Conservation (phyloP, 1,140 invertebrate genomes). For the Saccostrea echinata region DNA sequence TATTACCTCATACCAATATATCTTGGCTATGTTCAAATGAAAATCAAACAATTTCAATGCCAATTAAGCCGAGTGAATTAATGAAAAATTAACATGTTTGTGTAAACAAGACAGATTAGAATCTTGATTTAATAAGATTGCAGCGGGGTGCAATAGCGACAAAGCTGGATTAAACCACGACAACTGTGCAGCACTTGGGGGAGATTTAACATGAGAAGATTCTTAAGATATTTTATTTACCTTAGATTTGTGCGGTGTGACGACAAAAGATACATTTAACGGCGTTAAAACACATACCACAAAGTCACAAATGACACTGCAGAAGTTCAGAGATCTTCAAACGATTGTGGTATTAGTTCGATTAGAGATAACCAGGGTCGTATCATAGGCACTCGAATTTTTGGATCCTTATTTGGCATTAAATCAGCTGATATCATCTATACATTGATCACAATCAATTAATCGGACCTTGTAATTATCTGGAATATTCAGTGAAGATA, state of each 20-base stretch:
- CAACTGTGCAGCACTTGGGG: not conserved
- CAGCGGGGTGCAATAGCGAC: slow-evolving; percentile 17
- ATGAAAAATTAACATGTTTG: not conserved
- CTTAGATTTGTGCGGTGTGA: not conserved
- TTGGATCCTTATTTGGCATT: not conserved
- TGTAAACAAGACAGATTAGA: slow-evolving; percentile 18
- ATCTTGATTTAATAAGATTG: slow-evolving; percentile 36
- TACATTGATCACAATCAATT: not conserved
- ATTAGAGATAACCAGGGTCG: slow-evolving; percentile 1
- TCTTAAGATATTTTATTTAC: slow-evolving; percentile 15
- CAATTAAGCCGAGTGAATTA: not conserved
- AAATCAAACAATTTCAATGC: not conserved
- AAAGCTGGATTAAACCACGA: slow-evolving; percentile 18
- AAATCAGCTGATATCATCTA: slow-evolving; percentile 10
- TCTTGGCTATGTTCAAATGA: not conserved
- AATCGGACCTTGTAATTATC: not conserved
- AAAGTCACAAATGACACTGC: not conserved
- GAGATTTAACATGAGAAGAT: slow-evolving; percentile 32
- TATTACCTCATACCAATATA: not conserved
- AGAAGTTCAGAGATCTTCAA: not conserved
- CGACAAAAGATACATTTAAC: slow-evolving; percentile 22
- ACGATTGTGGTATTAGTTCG: not conserved
- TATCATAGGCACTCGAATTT: not conserved
- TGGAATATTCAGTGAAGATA: not conserved
- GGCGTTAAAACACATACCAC: slow-evolving; percentile 6